Base-by-base conservation (phyloP, 2,797 vertebrate genomes). In the Lepus oiostolus region DNA sequence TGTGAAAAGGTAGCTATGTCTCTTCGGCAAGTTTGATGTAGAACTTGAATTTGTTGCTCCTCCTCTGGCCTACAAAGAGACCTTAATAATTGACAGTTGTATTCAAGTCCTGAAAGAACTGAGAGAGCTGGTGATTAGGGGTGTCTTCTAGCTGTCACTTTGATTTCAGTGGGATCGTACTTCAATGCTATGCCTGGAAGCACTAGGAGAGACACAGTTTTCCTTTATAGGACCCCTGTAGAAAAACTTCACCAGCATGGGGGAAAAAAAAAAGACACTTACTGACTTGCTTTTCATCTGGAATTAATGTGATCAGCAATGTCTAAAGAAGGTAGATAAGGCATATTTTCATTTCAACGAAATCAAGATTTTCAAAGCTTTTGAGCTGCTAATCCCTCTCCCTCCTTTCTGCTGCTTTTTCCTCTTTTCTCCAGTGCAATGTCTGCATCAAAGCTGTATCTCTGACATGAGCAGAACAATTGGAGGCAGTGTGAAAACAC, bases 331-430 rank as follows among this genome's bases (percentile, higher is more conserved):
- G 90, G 79, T 77, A 97, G 76, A 89, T 91, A 95, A 97, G 88
- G 54, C 71, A 26, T 47, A 80, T 68, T 96, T 5, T 96, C 65
- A 70, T 97, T 98, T 97, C 82, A 95, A 26, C 85, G 94, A 97
- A 97, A 94, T 93, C 67, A 97, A 52, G 89, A 86, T 86, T 95
- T 98, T 97, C 67, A 97, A 96, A 97, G 96, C 92, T 72, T 60
- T 30, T 93, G 86, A 95, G 85, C 80, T 87, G 81, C 72, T 89
- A 93, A 96, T 95, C 70, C 86, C 11, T 54, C 13, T 75, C 76
- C 26, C 47, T 93, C 32, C 67, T 96, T 83, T 85, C 83, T 95
- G 70, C 71, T 91, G 84, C 67, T 50, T 91, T 96, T 71, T 17
- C 42, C n/a, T 96, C 60, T 74, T 30, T 81, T 92, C 84, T 81